Evolutionary conservation across 2,888 invertebrate species (phyloP).

Genomic region (Augochlorella aurata): DNA sequence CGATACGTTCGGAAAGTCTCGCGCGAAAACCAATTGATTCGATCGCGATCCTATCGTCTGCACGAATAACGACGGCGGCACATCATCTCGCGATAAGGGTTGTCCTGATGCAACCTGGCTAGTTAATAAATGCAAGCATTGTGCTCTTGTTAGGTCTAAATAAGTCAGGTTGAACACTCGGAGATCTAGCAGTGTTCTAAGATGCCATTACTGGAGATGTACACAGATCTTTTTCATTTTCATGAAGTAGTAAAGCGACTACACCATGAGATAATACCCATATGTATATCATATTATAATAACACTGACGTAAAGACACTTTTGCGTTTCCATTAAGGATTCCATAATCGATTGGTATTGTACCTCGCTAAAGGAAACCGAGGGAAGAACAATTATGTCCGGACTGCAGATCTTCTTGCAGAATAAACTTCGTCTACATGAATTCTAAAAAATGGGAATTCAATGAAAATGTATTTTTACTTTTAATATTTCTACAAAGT

Average conservation of each 20-base stretch:
- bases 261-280: too few species aligned
- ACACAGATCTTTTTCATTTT: background rate
- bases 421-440: too few species aligned
- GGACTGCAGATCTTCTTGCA: too few species aligned
- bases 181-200: background rate
- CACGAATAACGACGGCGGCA: constrained; percentile 2
- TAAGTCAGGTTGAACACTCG: background rate
- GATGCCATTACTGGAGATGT: background rate
- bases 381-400: too few species aligned
- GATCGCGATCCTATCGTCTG: constrained; percentile 28
- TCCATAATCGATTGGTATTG: too few species aligned
- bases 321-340: too few species aligned
- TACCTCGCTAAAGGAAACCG: too few species aligned
- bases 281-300: too few species aligned
- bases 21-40: constrained; percentile 45
- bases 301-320: too few species aligned
- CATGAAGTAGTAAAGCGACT: background rate
- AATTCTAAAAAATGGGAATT: too few species aligned
- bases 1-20: constrained; percentile 33
- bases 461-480: too few species aligned
- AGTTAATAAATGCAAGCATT: constrained; percentile 5
- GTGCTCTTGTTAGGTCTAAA: background rate
- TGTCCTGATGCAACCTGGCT: constrained; percentile 1
- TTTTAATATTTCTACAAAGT: too few species aligned
- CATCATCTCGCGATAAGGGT: constrained; percentile 22